These are phyloP conservation scores for Papilio demoleus DNA, from an alignment of 2,888 invertebrate species.

Conservation along the genomic window DNA sequence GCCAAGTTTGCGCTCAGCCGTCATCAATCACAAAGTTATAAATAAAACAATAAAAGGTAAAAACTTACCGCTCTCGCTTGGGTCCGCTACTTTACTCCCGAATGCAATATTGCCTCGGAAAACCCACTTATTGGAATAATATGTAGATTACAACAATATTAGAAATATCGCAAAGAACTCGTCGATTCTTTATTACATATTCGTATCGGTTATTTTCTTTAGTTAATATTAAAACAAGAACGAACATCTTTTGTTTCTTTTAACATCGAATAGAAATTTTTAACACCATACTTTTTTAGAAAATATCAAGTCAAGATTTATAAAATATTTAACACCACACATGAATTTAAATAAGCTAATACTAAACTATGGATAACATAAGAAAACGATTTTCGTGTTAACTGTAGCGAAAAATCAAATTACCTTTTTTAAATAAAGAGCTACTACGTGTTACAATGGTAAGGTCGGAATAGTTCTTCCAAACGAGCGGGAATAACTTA, in stretches of 20 bases:
- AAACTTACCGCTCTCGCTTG: slow-evolving; percentile 71
- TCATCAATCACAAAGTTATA: slow-evolving; percentile 84
- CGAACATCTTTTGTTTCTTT: background rate
- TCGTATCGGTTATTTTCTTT: slow-evolving; percentile 62
- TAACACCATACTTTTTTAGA: too few relatives aligned
- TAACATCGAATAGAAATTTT: background rate
- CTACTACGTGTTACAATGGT: slow-evolving; percentile 46
- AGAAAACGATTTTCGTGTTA: background rate
- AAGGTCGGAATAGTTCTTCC: slow-evolving; percentile 63
- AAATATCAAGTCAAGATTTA: background rate
- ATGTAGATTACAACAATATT: slow-evolving; percentile 81
- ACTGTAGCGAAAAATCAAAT: slow-evolving; percentile 49
- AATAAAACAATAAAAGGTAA: slow-evolving; percentile 84
- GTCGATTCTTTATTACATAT: slow-evolving; percentile 66
- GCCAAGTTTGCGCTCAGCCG: slow-evolving; percentile 70
- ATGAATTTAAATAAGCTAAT: background rate
- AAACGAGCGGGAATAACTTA: slow-evolving; percentile 76
- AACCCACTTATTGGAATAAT: slow-evolving; percentile 83
- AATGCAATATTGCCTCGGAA: slow-evolving; percentile 75
- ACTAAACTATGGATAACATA: background rate
- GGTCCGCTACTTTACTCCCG: slow-evolving; percentile 70
- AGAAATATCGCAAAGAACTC: slow-evolving; percentile 68
- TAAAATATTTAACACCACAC: background rate
- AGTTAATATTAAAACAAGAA: slow-evolving; percentile 29
- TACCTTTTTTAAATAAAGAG: slow-evolving; percentile 54